These are phyloP conservation scores for Drosophila buzzatii DNA, from an alignment of 2,888 invertebrate species.

Conservation along the genomic window DNA sequence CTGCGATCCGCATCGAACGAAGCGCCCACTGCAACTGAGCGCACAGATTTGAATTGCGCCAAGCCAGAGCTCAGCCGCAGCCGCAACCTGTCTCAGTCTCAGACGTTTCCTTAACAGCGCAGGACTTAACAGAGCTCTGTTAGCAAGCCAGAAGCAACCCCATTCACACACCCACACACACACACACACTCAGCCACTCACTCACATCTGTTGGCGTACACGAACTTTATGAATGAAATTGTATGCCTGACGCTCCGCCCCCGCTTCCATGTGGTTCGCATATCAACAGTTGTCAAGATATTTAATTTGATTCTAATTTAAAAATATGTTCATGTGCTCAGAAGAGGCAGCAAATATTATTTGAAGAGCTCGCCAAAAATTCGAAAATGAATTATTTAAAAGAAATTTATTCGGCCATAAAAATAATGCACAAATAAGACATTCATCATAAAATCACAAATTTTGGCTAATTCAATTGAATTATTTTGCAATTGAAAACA, in stretches of 20 bases:
- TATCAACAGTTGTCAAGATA: slow-evolving; percentile 74
- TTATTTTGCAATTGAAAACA: background rate
- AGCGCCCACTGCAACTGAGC: slow-evolving; percentile 71
- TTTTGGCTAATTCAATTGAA: background rate
- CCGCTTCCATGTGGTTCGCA: slow-evolving; percentile 24
- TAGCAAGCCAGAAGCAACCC: slow-evolving; percentile 39
- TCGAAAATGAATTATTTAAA: slow-evolving; percentile 10
- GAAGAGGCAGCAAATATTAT: background rate
- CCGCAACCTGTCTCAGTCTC: slow-evolving; percentile 30
- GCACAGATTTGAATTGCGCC: slow-evolving; percentile 51
- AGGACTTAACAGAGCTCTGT: slow-evolving; percentile 50
- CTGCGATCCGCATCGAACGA: slow-evolving; percentile 70
- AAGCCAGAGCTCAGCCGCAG: slow-evolving; percentile 45
- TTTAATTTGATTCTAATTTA: slow-evolving; percentile 37
- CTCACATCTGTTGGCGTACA: slow-evolving; percentile 13
- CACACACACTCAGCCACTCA: slow-evolving; percentile 13
- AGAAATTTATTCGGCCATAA: slow-evolving; percentile 9
- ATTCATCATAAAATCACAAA: slow-evolving; percentile 1
- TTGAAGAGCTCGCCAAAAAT: slow-evolving; percentile 11
- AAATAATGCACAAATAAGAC: slow-evolving; percentile 3
- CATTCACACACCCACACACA: slow-evolving; percentile 16
- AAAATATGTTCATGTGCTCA: slow-evolving; percentile 11
- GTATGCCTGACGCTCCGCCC: slow-evolving; percentile 5
- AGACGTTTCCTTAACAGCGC: slow-evolving; percentile 33
- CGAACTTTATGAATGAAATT: slow-evolving; percentile 67